Percentiles rank a stretch among this genome's conserved stretches.
phyloP scores from a whole-genome alignment of 2,113 vertebrate species.

The Mormoops blainvillei region DNA sequence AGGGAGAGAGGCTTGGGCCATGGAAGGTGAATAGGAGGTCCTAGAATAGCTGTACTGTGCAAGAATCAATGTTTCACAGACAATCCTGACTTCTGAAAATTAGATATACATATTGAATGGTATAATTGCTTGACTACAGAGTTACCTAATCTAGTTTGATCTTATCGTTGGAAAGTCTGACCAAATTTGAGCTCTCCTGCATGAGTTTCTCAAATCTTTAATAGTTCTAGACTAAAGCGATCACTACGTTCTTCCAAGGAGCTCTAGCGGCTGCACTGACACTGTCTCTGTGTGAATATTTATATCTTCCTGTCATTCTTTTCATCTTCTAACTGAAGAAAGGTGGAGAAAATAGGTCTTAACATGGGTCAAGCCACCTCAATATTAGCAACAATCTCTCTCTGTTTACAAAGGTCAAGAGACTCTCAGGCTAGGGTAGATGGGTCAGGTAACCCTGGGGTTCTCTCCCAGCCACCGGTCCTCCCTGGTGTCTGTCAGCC shows the following conservation, averaged over 20 bases:
- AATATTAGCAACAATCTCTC: background rate
- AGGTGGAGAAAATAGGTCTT: constrained; percentile 31
- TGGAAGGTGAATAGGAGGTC: background rate
- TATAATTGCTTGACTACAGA: background rate
- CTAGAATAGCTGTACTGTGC: background rate
- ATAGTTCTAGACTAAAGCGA: constrained; percentile 35
- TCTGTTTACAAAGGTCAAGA: constrained; percentile 28
- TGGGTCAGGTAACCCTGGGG: background rate
- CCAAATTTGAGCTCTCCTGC: background rate
- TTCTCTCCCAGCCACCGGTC: background rate
- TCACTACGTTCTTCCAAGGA: constrained; percentile 9
- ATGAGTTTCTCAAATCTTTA: constrained; percentile 32
- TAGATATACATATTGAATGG: background rate
- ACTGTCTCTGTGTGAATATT: constrained; percentile 24
- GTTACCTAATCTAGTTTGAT: constrained; percentile 49
- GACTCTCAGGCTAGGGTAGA: background rate
- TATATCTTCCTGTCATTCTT: constrained; percentile 39
- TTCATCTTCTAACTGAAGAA: constrained; percentile 45
- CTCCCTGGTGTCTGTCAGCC: background rate
- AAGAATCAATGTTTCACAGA: constrained; percentile 32
- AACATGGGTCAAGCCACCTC: background rate
- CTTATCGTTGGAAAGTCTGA: background rate
- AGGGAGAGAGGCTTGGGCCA: background rate
- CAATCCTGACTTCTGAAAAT: constrained; percentile 20
- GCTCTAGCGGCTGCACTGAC: background rate